Evolutionary conservation across 2,888 invertebrate genomes (phyloP), one percentile per base, ranked within the genome.

Genomic region (Hypolimnas misippus): DNA sequence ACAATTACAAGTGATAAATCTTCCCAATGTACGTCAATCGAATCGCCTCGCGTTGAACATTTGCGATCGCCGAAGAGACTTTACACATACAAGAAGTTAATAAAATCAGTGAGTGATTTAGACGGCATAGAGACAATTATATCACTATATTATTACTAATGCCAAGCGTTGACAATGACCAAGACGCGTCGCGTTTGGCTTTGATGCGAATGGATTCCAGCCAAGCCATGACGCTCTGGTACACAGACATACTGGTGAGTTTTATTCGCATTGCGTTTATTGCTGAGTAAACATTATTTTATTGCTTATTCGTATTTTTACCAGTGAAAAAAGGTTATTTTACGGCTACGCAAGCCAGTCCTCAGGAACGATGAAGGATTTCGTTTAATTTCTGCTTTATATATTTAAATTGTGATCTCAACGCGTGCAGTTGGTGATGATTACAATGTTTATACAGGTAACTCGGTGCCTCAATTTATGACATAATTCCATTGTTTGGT

Each of bases 181-280:
- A 83, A 74, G 82, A 77, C 75, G 78, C 76, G 76, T 74, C 75
- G 78, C 78, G 76, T 73, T 70, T 84, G 77, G 77, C 76, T 77
- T 76, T 89, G 89, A 89, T 87, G 86, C 78, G 74, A 71, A 78
- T 90, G 92, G 90, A 89, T 77, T 72, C 71, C 76, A 68, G 91
- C 91, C 92, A 91, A 91, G 73, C 79, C 78, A 92, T 92, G 92
- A 92, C 92, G 81, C 87, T 92, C 72, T 92, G 92, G 92, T 92
- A 92, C 82, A 90, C 90, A 70, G 87, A 92, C 78, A 81, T 91
- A 85, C 77, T 90, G 92, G 92, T 92, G 82, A 92, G 90, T 79
- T 73, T 73, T 73, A 69, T 70, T 69, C 65, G 55, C 54, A 40
- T 52, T 53, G 42, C 53, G 57, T 62, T 67, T 69, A 65, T 62